phyloP scores from a whole-genome alignment of 1,140 invertebrate genomes.

The Anoplophora glabripennis region DNA sequence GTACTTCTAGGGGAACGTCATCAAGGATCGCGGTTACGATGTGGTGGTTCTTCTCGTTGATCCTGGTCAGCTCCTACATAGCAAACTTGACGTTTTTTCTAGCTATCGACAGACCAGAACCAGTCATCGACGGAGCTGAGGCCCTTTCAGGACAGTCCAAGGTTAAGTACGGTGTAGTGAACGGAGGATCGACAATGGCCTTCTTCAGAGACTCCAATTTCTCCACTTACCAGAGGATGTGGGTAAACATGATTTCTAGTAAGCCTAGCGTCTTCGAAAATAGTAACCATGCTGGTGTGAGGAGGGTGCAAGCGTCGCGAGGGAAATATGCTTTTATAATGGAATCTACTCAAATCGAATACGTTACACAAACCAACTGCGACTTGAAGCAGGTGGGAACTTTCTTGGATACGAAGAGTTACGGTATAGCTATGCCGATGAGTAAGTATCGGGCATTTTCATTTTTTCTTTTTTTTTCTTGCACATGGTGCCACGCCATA shows the following conservation, averaged over 20 bases:
- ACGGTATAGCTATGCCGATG: conserved; percentile 73
- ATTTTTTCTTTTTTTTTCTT: too few relatives aligned
- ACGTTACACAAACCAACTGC: conserved; percentile 71
- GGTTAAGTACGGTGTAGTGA: conserved; percentile 68
- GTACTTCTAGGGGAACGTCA: conserved; percentile 60
- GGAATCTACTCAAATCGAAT: conserved; percentile 82
- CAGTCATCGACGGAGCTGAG: conserved; percentile 81
- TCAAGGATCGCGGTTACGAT: conserved; percentile 76
- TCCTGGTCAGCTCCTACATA: conserved; percentile 94
- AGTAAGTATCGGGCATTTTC: conserved; percentile 52
- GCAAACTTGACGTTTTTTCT: conserved; percentile 94
- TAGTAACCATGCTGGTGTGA: conserved; percentile 78
- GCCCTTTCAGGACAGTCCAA: conserved; percentile 87
- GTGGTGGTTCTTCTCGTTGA: conserved; percentile 96
- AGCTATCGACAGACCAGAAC: conserved; percentile 79
- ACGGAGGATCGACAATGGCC: conserved; percentile 67
- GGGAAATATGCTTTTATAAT: conserved; percentile 76
- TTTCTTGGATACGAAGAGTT: conserved; percentile 77
- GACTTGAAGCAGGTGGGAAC: conserved; percentile 74
- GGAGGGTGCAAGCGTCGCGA: conserved; percentile 70
- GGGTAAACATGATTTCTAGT: conserved; percentile 75
- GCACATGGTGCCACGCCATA: too few relatives aligned
- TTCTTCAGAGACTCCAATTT: conserved; percentile 73
- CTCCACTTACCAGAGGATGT: conserved; percentile 64
- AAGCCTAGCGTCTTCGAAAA: conserved; percentile 78